Evolutionary conservation across 2,797 vertebrate genomes (phyloP).

Genomic region (Intellagama lesueurii): DNA sequence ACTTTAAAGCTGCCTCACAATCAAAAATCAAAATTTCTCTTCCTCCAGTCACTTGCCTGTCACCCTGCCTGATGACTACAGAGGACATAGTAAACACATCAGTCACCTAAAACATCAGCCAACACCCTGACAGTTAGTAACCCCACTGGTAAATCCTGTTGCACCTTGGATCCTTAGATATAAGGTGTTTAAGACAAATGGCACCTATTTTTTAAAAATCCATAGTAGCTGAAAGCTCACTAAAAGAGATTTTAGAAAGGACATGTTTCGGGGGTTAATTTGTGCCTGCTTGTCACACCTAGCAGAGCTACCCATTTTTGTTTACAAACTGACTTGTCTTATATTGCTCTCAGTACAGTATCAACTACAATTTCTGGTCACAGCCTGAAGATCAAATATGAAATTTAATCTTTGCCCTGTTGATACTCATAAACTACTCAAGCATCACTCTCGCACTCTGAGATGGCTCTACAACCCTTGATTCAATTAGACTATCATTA

Average conservation of each 20-base stretch:
- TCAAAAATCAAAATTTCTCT: too few species aligned
- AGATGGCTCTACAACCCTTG: conserved; percentile 46
- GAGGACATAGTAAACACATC: too few species aligned
- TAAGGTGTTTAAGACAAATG: neutral
- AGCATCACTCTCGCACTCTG: conserved; percentile 13
- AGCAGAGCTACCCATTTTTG: neutral
- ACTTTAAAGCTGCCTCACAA: too few species aligned
- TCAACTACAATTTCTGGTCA: conserved; percentile 54
- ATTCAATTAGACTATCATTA: conserved; percentile 67
- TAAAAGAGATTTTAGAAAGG: neutral
- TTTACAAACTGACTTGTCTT: conserved; percentile 36
- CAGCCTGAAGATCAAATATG: conserved; percentile 59
- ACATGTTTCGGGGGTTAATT: conserved; percentile 19
- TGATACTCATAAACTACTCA: conserved; percentile 58
- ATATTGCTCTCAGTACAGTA: conserved; percentile 51
- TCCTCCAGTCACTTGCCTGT: too few species aligned
- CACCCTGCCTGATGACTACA: too few species aligned
- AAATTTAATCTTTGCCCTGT: conserved; percentile 66
- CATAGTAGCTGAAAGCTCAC: neutral
- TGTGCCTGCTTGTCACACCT: conserved; percentile 30
- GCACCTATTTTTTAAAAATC: neutral
- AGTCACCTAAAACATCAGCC: too few species aligned
- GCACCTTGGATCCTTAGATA: too few species aligned
- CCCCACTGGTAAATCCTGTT: neutral
- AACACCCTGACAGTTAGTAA: too few species aligned